phyloP scores from a whole-genome alignment of 2,888 invertebrate genomes.

The Mystacides longicornis region DNA sequence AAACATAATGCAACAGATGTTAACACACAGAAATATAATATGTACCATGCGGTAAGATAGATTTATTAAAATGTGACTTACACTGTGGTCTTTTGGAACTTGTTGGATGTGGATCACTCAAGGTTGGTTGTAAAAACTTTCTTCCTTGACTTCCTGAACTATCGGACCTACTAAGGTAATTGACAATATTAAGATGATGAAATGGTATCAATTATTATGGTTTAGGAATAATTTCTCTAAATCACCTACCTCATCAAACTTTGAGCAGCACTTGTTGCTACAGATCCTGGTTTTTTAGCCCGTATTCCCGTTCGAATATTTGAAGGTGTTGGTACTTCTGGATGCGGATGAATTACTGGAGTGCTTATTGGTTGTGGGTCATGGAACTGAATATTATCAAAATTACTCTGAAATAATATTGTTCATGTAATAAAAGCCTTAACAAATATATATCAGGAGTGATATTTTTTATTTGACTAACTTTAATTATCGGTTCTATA shows the following conservation, averaged over 20 bases:
- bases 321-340: slow-evolving; percentile 12
- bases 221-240: background rate
- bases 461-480: background rate
- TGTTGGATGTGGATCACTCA: slow-evolving; percentile 63
- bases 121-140: slow-evolving; percentile 73
- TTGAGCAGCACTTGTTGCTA: slow-evolving; percentile 12
- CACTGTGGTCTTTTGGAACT: slow-evolving; percentile 56
- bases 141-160: slow-evolving; percentile 78
- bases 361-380: slow-evolving; percentile 6
- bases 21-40: too few relatives aligned
- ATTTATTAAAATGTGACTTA: too few relatives aligned
- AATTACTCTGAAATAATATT: slow-evolving; percentile 12
- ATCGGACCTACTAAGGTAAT: slow-evolving; percentile 46
- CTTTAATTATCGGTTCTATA: slow-evolving; percentile 17
- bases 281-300: slow-evolving; percentile 21
- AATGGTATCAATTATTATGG: background rate
- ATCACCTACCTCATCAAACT: slow-evolving; percentile 18
- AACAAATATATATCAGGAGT: too few relatives aligned
- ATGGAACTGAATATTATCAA: slow-evolving; percentile 14
- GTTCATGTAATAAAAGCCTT: too few relatives aligned
- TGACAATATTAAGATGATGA: background rate
- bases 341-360: background rate
- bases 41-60: too few relatives aligned
- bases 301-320: slow-evolving; percentile 14
- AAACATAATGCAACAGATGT: too few relatives aligned